A percentile compares a stretch with the other conserved stretches of the same genome.
phyloP scores from a whole-genome alignment of 2,113 vertebrate genomes.

The Crotalus viridis region DNA sequence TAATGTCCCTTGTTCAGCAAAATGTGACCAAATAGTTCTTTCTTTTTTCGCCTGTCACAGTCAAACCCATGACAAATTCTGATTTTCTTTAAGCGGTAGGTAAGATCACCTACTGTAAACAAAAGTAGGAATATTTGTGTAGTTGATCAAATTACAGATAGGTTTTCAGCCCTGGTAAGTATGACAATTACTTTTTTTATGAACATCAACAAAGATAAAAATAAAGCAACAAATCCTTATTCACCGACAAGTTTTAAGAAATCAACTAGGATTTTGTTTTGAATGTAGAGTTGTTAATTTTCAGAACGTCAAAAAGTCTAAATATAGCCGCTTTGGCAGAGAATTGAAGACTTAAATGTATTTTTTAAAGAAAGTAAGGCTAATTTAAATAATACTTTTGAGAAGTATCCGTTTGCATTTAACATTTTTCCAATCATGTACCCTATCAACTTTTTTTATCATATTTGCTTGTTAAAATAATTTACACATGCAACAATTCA shows the following conservation, averaged over 20 bases:
- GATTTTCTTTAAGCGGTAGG: not conserved
- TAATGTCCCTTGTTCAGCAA: not conserved
- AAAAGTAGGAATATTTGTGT: not conserved
- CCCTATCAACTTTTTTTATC: slow-evolving; percentile 28
- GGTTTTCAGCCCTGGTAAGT: not conserved
- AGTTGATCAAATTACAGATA: not conserved
- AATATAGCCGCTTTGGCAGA: slow-evolving; percentile 32
- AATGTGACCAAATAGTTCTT: not conserved
- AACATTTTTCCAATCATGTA: slow-evolving; percentile 16
- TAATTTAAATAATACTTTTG: slow-evolving; percentile 40
- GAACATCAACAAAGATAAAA: not conserved
- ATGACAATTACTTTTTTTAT: not conserved
- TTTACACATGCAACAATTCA: slow-evolving; percentile 39
- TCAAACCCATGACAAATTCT: not conserved
- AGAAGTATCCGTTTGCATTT: slow-evolving; percentile 49
- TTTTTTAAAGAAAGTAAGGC: slow-evolving; percentile 39
- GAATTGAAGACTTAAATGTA: slow-evolving; percentile 8
- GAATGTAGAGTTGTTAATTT: not conserved
- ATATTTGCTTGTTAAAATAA: slow-evolving; percentile 46
- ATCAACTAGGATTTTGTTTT: slow-evolving; percentile 15
- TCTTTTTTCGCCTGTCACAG: not conserved
- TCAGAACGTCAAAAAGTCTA: slow-evolving; percentile 25
- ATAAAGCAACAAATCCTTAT: not conserved
- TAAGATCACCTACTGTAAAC: not conserved
- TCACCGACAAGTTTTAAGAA: not conserved